These are phyloP conservation scores for Drosophila arawakana DNA, from an alignment of 1,140 invertebrate genomes.

Conservation along the genomic window DNA sequence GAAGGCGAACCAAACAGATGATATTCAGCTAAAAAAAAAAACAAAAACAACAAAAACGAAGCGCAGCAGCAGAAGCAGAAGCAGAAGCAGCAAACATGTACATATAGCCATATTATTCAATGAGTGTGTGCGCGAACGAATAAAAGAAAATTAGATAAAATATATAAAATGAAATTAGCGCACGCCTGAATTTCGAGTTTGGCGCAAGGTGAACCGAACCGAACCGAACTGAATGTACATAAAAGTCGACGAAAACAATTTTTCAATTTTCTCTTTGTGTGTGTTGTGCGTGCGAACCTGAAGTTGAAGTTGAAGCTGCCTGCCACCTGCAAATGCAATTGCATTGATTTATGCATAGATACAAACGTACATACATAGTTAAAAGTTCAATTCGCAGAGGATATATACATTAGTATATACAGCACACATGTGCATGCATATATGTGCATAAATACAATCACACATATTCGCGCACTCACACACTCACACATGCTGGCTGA, in stretches of 20 bases:
- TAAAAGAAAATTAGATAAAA: constrained; percentile 78
- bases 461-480: constrained; percentile 28
- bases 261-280: constrained; percentile 68
- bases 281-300: constrained; percentile 52
- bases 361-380: constrained; percentile 26
- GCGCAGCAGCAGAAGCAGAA: constrained; percentile 44
- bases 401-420: constrained; percentile 45
- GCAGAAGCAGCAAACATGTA: constrained; percentile 54
- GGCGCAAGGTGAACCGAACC: constrained; percentile 71
- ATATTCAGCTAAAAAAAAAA: constrained; percentile 60
- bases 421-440: constrained; percentile 24
- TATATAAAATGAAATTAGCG: constrained; percentile 70
- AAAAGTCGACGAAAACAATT: constrained; percentile 62
- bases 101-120: constrained; percentile 61
- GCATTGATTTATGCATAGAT: constrained; percentile 72
- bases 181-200: constrained; percentile 81
- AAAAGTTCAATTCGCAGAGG: constrained; percentile 52
- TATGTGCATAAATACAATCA: constrained; percentile 10
- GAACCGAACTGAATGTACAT: constrained; percentile 48
- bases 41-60: constrained; percentile 55
- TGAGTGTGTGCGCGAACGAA: constrained; percentile 69
- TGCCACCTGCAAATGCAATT: constrained; percentile 57
- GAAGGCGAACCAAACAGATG: constrained; percentile 57
- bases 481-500: constrained; percentile 30
- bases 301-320: constrained; percentile 18